Evolutionary conservation across 2,888 invertebrate species (phyloP), one percentile per base, ranked within the genome.

Genomic region (Ceriagrion tenellum): DNA sequence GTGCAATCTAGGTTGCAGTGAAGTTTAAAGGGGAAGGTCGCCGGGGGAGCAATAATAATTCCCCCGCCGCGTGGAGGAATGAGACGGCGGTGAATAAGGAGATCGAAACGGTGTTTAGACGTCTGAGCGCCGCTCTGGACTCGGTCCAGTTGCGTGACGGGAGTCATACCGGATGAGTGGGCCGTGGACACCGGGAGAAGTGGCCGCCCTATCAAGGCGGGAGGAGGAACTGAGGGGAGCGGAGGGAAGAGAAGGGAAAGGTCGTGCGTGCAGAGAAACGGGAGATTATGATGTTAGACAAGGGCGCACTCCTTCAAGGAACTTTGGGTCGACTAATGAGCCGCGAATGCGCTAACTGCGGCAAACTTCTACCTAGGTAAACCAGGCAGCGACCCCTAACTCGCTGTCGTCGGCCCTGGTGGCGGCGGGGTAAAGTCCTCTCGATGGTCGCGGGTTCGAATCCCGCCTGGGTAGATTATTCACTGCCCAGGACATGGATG

Each of bases 71-170:
- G 16, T 16, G 10, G 18, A 59, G 16, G 18, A 59, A 2, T 59
- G 59, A n/a, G n/a, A 16, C 59, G 30, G n/a, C 81, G 81, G 81
- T 35, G 35, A 35, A 81, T 81, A 35, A 81, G 35, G 26, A 69
- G 81, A 35, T 35, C 18, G 81, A 81, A 81, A 81, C 81, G 81
- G 81, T 81, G 81, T 81, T 81, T 35, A 47, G 81, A 81, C 30
- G 81, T 81, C 18, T 35, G 35, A 47, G 4, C 30, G 35, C 81
- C 30, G 81, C 81, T 30, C 74, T 81, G 81, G 81, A 81, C 81
- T 16, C 23, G 16, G 81, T 81, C 81, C 81, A 81, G 81, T n/a
- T 26, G 69, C 69, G 69, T 81, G 81, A 81, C 30, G 81, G 81
- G 30, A 35, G 81, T 30, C 81, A 18, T 81, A 35, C 81, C 81